Evolutionary conservation across 2,113 vertebrate genomes (phyloP).

Genomic region (Mormyrus lacerda): DNA sequence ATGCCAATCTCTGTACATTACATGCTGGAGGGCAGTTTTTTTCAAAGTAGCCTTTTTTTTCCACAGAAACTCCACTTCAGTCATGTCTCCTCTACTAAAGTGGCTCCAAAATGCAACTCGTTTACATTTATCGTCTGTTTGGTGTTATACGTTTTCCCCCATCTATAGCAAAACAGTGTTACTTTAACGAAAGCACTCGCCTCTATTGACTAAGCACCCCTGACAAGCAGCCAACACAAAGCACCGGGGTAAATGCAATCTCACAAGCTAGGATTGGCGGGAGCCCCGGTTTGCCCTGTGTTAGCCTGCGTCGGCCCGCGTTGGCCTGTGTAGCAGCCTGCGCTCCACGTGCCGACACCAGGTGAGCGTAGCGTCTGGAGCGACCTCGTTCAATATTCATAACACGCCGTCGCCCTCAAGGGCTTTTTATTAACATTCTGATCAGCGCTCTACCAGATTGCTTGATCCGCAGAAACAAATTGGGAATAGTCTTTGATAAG

Average conservation of each 20-base stretch:
- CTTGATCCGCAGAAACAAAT: slow-evolving; percentile 54
- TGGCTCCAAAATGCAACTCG: neutral
- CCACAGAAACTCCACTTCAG: neutral
- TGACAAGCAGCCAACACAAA: neutral
- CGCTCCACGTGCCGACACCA: neutral
- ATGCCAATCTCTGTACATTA: slow-evolving; percentile 23
- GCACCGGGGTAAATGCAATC: neutral
- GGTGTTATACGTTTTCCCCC: neutral
- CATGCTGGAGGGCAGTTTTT: slow-evolving; percentile 16
- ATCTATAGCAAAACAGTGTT: neutral
- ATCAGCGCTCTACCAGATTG: slow-evolving; percentile 41
- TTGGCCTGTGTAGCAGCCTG: neutral
- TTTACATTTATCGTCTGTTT: neutral
- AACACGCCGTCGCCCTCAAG: slow-evolving; percentile 35
- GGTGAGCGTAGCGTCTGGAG: slow-evolving; percentile 31
- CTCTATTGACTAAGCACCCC: neutral
- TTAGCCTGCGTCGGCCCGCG: neutral
- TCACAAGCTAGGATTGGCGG: neutral
- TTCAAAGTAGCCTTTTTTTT: slow-evolving; percentile 18
- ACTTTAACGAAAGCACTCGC: neutral
- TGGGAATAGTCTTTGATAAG: slow-evolving; percentile 58
- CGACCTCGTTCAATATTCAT: slow-evolving; percentile 41
- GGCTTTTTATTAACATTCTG: slow-evolving; percentile 54
- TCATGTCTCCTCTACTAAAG: neutral
- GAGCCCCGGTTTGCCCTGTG: neutral